These are phyloP conservation scores for Eubasilissa regina DNA, from an alignment of 1,140 invertebrate genomes.

Conservation along the genomic window DNA sequence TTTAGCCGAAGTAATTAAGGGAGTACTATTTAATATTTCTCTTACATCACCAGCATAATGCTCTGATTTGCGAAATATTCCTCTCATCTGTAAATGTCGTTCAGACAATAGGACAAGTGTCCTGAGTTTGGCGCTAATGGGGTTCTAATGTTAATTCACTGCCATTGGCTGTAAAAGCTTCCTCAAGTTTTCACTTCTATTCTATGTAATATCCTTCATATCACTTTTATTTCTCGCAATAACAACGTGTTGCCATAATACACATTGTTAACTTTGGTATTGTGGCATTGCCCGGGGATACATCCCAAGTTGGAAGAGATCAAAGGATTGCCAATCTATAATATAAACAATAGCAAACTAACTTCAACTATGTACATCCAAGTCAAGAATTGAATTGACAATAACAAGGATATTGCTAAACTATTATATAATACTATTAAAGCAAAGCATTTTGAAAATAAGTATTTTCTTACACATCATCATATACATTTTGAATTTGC, in stretches of 20 bases:
- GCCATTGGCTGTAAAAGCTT: slow-evolving; percentile 47
- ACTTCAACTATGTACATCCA: no score
- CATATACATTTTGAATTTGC: no score
- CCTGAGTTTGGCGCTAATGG: slow-evolving; percentile 50
- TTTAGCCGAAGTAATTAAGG: neutral
- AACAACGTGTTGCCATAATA: neutral
- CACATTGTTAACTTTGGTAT: neutral
- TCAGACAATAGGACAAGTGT: slow-evolving; percentile 19
- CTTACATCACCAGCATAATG: neutral
- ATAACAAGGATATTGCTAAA: no score
- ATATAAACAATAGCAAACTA: neutral
- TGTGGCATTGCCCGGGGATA: neutral
- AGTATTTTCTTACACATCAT: no score
- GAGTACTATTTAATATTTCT: neutral
- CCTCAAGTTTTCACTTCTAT: slow-evolving; percentile 22
- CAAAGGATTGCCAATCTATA: neutral
- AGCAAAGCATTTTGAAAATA: no score
- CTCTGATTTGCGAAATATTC: slow-evolving; percentile 49
- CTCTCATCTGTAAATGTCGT: slow-evolving; percentile 46
- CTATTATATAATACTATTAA: no score
- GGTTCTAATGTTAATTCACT: slow-evolving; percentile 55
- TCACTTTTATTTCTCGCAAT: neutral
- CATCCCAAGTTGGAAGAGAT: neutral
- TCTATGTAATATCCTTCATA: neutral
- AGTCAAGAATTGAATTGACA: no score